Percentiles rank a stretch among this genome's conserved stretches.
Evolutionary conservation across 1,140 invertebrate genomes (phyloP).

Genomic region (Nephotettix cincticeps): DNA sequence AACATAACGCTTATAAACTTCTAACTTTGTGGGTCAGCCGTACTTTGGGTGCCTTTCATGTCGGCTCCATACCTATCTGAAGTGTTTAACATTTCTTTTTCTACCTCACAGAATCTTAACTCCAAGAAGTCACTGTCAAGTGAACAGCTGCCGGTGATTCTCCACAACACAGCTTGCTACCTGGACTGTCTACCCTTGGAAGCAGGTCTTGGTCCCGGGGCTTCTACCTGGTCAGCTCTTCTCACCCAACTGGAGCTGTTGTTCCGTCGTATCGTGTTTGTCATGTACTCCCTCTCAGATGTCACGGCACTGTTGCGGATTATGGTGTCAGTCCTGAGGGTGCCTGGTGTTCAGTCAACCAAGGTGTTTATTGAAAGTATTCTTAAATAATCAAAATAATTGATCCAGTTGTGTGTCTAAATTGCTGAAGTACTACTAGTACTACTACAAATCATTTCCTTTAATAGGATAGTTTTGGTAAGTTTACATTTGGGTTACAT

Average conservation of each 20-base stretch:
- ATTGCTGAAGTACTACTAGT: too few species aligned
- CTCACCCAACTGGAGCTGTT: conserved; percentile 83
- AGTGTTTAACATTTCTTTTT: conserved; percentile 20
- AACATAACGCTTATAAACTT: too few species aligned
- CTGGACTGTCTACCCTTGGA: conserved; percentile 89
- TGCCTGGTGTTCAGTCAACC: conserved; percentile 76
- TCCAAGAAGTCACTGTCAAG: conserved; percentile 81
- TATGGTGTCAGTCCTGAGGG: conserved; percentile 80
- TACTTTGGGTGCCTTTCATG: too few species aligned
- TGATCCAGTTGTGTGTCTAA: too few species aligned
- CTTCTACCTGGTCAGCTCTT: conserved; percentile 73
- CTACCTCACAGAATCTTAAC: conserved; percentile 67
- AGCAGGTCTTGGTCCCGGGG: conserved; percentile 65
- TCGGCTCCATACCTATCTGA: too few species aligned
- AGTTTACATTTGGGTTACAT: too few species aligned
- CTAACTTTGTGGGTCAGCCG: too few species aligned
- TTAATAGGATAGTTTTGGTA: too few species aligned
- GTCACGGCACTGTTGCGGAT: conserved; percentile 77
- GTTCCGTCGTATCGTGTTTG: conserved; percentile 74
- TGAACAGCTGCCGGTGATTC: conserved; percentile 70
- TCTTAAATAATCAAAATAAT: too few species aligned
- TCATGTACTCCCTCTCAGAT: conserved; percentile 71
- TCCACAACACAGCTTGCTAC: conserved; percentile 91
- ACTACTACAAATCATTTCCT: too few species aligned
- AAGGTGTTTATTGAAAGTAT: conserved; percentile 52